Evolutionary conservation across 2,888 invertebrate species (phyloP).

Genomic region (Melanophora roralis): DNA sequence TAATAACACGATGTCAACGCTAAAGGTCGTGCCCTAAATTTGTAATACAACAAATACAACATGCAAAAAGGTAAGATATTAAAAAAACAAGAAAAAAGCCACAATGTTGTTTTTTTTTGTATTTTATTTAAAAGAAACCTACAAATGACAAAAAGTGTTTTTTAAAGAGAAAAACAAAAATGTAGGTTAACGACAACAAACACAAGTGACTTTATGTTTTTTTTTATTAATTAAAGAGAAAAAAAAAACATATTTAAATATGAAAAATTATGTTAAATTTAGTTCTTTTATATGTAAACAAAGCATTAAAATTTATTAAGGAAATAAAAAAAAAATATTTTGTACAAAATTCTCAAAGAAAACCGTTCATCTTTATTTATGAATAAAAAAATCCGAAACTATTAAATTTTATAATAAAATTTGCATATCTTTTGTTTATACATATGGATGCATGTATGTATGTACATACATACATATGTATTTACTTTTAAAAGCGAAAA

Average conservation of each 20-base stretch:
- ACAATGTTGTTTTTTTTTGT: conserved; percentile 3
- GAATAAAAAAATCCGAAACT: not conserved
- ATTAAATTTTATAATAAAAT: not conserved
- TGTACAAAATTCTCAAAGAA: not conserved
- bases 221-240: conserved; percentile 37
- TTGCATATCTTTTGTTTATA: conserved; percentile 1
- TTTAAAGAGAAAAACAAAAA: conserved; percentile 16
- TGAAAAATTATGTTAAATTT: conserved; percentile 7
- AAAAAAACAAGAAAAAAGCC: conserved; percentile 17
- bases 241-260: not conserved
- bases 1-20: conserved; percentile 52
- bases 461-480: no score
- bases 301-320: conserved; percentile 9
- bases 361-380: not conserved
- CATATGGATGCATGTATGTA: no score
- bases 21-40: conserved; percentile 54
- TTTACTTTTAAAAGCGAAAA: conserved; percentile 1
- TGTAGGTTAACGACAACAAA: conserved; percentile 49
- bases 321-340: not conserved
- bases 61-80: conserved; percentile 13
- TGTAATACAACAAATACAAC: not conserved
- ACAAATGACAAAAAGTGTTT: not conserved
- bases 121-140: no score
- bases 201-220: conserved; percentile 42
- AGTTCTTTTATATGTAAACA: conserved; percentile 1